These are phyloP conservation scores for Strigamia maritima DNA, from an alignment of 2,888 invertebrate species.

Conservation along the genomic window DNA sequence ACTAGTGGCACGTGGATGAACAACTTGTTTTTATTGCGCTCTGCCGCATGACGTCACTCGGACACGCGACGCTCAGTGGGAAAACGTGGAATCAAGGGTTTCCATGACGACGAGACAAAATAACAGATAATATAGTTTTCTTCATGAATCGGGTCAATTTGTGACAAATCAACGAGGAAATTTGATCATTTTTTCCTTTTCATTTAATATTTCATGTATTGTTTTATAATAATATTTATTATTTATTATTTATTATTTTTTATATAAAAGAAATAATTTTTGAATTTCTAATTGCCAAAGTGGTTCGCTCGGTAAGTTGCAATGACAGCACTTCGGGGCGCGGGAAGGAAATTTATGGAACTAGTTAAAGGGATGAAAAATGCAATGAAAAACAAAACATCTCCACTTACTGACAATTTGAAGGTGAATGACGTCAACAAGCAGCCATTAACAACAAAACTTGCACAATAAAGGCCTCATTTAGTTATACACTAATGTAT, in stretches of 20 bases:
- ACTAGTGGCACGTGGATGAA: neutral
- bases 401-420: conserved; percentile 20
- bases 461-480: neutral
- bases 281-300: neutral
- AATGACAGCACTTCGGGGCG: neutral
- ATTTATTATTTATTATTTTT: neutral
- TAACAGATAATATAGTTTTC: neutral
- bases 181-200: neutral
- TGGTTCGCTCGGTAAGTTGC: neutral
- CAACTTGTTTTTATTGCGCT: conserved; percentile 1
- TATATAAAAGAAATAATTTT: neutral
- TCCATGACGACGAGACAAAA: neutral
- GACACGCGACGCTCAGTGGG: neutral
- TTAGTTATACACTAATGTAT: neutral
- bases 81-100: neutral
- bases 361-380: neutral
- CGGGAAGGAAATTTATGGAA: neutral
- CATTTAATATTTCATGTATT: neutral
- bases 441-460: neutral
- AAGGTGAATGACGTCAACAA: conserved; percentile 9
- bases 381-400: conserved; percentile 13
- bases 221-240: neutral
- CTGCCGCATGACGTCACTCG: neutral
- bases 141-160: neutral
- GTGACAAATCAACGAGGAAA: neutral